phyloP scores from a whole-genome alignment of 2,888 invertebrate genomes.

The Perithous albicinctus region DNA sequence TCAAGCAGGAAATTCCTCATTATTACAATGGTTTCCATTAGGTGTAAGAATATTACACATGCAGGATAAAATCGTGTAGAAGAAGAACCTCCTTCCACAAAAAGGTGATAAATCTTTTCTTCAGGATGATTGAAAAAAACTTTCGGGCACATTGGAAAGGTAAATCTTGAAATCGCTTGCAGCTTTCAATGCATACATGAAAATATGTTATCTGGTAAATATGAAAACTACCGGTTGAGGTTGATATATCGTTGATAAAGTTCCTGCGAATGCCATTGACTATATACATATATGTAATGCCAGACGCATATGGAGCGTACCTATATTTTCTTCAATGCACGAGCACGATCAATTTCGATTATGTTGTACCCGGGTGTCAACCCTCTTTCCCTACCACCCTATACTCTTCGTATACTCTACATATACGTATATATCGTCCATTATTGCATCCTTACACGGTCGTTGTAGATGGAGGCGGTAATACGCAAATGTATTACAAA shows the following conservation, averaged over 20 bases:
- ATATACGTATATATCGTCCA: constrained; percentile 20
- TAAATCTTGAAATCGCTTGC: constrained; percentile 12
- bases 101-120: too few relatives aligned
- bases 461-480: constrained; percentile 24
- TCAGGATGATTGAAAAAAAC: not conserved
- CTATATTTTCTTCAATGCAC: constrained; percentile 31
- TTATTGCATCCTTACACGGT: constrained; percentile 36
- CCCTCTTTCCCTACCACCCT: not conserved
- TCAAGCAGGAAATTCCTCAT: too few relatives aligned
- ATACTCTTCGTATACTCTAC: not conserved
- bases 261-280: constrained; percentile 5
- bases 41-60: too few relatives aligned
- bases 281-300: too few relatives aligned
- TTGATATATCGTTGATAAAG: constrained; percentile 21
- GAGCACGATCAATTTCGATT: constrained; percentile 49
- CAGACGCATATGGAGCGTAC: too few relatives aligned
- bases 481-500: constrained; percentile 42
- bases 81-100: too few relatives aligned
- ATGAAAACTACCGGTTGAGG: not conserved
- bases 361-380: constrained; percentile 9
- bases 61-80: too few relatives aligned
- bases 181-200: not conserved
- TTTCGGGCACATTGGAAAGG: not conserved
- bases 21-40: too few relatives aligned
- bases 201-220: not conserved